phyloP scores from a whole-genome alignment of 53 echinoderm and acorn worm genomes.

The Patiria pectinifera region DNA sequence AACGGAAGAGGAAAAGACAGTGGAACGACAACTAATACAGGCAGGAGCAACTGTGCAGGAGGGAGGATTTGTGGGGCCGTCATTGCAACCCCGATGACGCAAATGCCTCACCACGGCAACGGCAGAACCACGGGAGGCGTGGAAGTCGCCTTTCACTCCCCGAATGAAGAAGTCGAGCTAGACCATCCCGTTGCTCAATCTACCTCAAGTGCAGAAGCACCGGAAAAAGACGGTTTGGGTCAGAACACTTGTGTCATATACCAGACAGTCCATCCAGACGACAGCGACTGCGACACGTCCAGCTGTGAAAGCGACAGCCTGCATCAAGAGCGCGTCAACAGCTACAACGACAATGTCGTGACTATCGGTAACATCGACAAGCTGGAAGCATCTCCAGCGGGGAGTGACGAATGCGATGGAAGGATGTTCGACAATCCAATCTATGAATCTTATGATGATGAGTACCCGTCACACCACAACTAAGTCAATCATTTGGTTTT shows the following conservation, averaged over 20 bases:
- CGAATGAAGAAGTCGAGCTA: neutral
- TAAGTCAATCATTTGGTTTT: neutral
- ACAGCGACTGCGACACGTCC: neutral
- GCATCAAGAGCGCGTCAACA: neutral
- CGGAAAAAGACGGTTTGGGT: neutral
- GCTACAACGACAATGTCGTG: neutral
- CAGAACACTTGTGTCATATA: neutral
- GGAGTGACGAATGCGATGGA: neutral
- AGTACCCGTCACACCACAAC: neutral
- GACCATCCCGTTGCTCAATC: neutral
- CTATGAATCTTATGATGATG: neutral
- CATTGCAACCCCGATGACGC: too few species aligned
- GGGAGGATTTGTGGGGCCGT: too few species aligned
- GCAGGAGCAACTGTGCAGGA: too few species aligned
- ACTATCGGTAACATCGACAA: neutral
- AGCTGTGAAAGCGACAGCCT: neutral
- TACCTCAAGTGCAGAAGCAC: neutral
- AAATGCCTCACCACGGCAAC: too few species aligned
- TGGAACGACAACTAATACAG: too few species aligned
- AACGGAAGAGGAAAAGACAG: neutral
- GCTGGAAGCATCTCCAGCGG: neutral
- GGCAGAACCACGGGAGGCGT: too few species aligned
- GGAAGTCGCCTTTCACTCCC: neutral
- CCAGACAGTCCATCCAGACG: neutral
- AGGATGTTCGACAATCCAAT: neutral